Evolutionary conservation across 2,888 invertebrate species (phyloP), one percentile per base, ranked within the genome.

Genomic region (Netelia melanura): DNA sequence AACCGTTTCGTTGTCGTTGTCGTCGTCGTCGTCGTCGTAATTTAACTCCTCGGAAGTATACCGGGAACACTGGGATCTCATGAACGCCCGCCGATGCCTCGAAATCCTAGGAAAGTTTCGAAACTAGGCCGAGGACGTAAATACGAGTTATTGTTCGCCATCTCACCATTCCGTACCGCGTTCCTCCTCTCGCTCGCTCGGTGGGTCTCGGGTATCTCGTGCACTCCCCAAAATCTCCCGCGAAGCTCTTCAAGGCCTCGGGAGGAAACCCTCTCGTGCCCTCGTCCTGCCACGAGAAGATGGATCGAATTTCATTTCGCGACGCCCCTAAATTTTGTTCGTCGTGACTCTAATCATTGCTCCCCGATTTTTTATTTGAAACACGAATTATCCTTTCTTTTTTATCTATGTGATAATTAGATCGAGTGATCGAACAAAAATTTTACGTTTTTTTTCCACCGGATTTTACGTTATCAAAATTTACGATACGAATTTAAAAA

Each of bases 111-210:
- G 68, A 80, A 87, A 81, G 81, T 87, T 83, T 72, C 17, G 62
- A 85, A 86, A 87, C 81, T 87, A 87, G 87, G 87, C 86, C 87
- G 87, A 87, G 83, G 78, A 86, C 87, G 86, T 87, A 87, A 87
- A 87, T 87, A 86, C 85, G 87, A 87, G 87, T 87, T 87, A 87
- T 87, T 87, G 87, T 87, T 86, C 87, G 80, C 70, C 70, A 21
- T 9, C 68, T 77, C 86, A 76, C 76, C 65, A 80, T 84, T 85
- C 84, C 84, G 76, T 76, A 72, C 65, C 67, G 54, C 17, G 14
- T 48, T 67, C 38, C 38, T 81, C 70, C 64, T 58, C 62, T 23
- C 77, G 70, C 38, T 38, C 38, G 6, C 38, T 38, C 38, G 38
- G 38, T 38, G 62, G 65, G 68, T 72, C 56, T 62, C 23, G 38